Conservation (phyloP, 2,888 invertebrate genomes). For the Agonopterix subpropinquella region DNA sequence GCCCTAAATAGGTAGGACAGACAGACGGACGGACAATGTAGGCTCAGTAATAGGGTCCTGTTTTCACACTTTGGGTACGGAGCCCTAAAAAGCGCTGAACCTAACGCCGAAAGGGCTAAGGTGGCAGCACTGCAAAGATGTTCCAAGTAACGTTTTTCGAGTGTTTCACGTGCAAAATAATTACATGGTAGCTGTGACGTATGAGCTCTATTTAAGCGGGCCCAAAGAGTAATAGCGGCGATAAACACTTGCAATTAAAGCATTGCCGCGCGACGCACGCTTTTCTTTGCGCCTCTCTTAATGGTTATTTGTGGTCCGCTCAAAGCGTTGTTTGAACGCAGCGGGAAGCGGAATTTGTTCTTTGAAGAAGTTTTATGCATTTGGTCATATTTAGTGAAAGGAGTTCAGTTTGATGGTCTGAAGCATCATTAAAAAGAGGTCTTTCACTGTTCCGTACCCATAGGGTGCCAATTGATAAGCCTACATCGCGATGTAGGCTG, state of each 20-base stretch:
- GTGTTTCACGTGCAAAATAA: conserved; percentile 67
- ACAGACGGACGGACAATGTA: too few relatives aligned
- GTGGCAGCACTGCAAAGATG: not conserved
- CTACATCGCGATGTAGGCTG: too few relatives aligned
- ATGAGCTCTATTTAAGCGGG: conserved; percentile 67
- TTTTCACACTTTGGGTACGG: too few relatives aligned
- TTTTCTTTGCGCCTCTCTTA: conserved; percentile 63
- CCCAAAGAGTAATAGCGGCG: conserved; percentile 67
- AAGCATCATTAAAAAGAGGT: too few relatives aligned
- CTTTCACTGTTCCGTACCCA: too few relatives aligned
- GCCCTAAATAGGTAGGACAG: too few relatives aligned
- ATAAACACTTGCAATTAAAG: conserved; percentile 73
- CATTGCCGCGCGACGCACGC: conserved; percentile 72
- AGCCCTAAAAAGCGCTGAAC: too few relatives aligned
- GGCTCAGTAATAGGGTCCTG: too few relatives aligned
- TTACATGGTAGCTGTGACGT: conserved; percentile 69
- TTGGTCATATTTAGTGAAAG: too few relatives aligned
- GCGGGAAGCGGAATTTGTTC: not conserved
- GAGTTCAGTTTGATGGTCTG: too few relatives aligned
- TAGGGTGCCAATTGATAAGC: too few relatives aligned
- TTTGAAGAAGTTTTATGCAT: not conserved
- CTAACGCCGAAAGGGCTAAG: too few relatives aligned
- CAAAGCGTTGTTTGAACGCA: not conserved
- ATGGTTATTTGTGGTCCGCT: conserved; percentile 57
- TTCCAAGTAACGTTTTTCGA: conserved; percentile 53